Conservation (phyloP, 2,888 invertebrate species). For the Amphiduros pacificus region DNA sequence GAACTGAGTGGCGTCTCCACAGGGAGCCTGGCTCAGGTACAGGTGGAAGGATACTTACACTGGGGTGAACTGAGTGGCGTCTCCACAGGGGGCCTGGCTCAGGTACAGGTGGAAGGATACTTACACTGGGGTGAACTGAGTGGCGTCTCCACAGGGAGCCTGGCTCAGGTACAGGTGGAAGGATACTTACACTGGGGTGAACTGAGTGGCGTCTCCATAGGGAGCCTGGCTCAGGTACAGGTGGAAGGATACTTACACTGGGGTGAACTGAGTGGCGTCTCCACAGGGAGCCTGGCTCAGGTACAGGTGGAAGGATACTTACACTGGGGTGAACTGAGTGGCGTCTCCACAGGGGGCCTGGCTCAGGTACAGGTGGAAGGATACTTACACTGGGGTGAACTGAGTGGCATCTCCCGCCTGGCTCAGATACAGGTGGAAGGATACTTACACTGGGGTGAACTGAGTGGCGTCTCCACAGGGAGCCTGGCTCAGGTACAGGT, state of each 20-base stretch:
- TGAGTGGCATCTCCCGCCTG: too few relatives aligned
- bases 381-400: too few relatives aligned
- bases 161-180: slow-evolving; percentile 49
- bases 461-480: slow-evolving; percentile 45
- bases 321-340: slow-evolving; percentile 15
- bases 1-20: slow-evolving; percentile 42
- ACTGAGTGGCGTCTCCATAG: slow-evolving; percentile 42
- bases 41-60: too few relatives aligned
- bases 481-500: slow-evolving; percentile 47
- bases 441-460: slow-evolving; percentile 12
- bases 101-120: slow-evolving; percentile 51
- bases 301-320: slow-evolving; percentile 52
- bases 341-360: slow-evolving; percentile 50
- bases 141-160: slow-evolving; percentile 49
- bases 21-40: slow-evolving; percentile 45
- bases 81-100: slow-evolving; percentile 47
- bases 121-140: slow-evolving; percentile 11
- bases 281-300: slow-evolving; percentile 47
- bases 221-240: slow-evolving; percentile 48
- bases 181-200: too few relatives aligned
- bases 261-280: slow-evolving; percentile 36
- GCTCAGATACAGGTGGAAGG: too few relatives aligned
- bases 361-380: slow-evolving; percentile 49
- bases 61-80: slow-evolving; percentile 33
- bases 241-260: too few relatives aligned